Conservation (phyloP, 2,888 invertebrate genomes). For the Alentia gelatinosa region DNA sequence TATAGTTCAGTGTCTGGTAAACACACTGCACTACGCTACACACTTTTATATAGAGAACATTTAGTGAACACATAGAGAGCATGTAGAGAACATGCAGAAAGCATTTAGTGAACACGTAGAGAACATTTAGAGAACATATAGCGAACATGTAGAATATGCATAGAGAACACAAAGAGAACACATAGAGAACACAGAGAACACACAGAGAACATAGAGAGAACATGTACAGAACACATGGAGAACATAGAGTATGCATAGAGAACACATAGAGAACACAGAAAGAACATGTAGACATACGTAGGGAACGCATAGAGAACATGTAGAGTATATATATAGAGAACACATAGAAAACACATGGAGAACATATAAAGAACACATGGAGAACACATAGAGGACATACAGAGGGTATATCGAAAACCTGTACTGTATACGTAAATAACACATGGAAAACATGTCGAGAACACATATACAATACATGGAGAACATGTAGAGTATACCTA, state of each 20-base stretch:
- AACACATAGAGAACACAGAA: background rate
- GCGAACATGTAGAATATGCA: background rate
- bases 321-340: too few species aligned
- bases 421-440: background rate
- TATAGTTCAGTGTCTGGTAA: too few species aligned
- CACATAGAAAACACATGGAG: too few species aligned
- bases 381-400: background rate
- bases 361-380: too few species aligned
- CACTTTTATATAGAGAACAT: background rate
- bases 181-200: background rate
- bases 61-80: background rate
- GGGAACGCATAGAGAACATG: background rate
- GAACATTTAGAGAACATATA: background rate
- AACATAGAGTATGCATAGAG: background rate
- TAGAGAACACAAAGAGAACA: background rate
- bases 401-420: background rate
- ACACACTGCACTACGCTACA: too few species aligned
- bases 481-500: background rate
- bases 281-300: background rate
- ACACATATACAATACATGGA: background rate
- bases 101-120: background rate
- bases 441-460: background rate
- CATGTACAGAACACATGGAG: background rate
- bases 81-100: background rate
- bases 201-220: background rate